These are phyloP conservation scores for Apodemus speciosus DNA, from an alignment of 2,113 vertebrate species.

Conservation along the genomic window DNA sequence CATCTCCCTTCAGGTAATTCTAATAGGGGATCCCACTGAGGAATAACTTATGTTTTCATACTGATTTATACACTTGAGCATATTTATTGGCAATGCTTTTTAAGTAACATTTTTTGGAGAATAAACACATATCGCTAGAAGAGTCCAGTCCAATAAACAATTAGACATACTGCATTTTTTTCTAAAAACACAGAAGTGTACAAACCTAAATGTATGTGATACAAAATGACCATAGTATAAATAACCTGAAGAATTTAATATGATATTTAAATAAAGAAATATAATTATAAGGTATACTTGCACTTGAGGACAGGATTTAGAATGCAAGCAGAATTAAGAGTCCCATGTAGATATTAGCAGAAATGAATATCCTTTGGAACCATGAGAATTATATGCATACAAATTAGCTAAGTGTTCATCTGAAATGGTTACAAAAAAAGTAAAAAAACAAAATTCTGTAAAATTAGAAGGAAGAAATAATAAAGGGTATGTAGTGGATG, in stretches of 20 bases:
- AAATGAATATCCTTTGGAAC: background rate
- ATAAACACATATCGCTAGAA: background rate
- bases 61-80: background rate
- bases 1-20: background rate
- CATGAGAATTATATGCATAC: background rate
- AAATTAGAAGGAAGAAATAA: background rate
- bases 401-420: background rate
- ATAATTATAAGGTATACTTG: background rate
- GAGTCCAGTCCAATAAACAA: background rate
- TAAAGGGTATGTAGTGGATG: background rate
- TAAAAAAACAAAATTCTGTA: too few relatives aligned
- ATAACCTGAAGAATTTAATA: background rate
- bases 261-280: background rate
- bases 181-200: background rate
- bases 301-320: background rate
- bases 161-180: background rate
- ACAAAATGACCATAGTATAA: background rate
- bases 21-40: background rate
- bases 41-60: background rate
- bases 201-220: background rate
- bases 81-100: background rate
- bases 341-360: background rate
- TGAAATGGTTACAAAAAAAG: background rate
- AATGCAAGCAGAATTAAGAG: background rate
- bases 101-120: background rate